These are phyloP conservation scores for Bos indicus DNA, from an alignment of 2,113 vertebrate genomes.

Conservation along the genomic window DNA sequence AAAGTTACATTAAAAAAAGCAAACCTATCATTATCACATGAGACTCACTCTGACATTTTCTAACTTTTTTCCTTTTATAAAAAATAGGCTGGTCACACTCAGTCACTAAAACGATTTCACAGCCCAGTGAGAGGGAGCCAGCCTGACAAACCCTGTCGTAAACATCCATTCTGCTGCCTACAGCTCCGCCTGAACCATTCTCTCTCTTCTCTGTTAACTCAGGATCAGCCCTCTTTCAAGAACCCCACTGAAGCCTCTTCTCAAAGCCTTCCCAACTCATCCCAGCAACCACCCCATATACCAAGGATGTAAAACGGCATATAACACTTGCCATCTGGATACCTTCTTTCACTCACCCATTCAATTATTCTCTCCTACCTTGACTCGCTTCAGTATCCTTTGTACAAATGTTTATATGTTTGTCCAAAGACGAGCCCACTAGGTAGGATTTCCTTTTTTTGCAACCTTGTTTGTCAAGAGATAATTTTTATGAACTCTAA, in stretches of 20 bases:
- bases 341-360: neutral
- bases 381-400: neutral
- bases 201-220: neutral
- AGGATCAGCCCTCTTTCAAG: neutral
- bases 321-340: neutral
- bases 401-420: conserved; percentile 1
- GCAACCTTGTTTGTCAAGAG: conserved; percentile 3
- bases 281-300: neutral
- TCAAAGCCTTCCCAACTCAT: neutral
- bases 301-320: neutral
- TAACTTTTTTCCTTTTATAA: neutral
- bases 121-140: neutral
- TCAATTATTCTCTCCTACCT: neutral
- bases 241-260: neutral
- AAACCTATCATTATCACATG: neutral
- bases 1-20: neutral
- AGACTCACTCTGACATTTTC: neutral
- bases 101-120: neutral
- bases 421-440: neutral
- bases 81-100: neutral
- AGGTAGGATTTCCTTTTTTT: neutral
- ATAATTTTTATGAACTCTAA: conserved; percentile 38
- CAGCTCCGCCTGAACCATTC: rapidly evolving
- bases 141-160: neutral
- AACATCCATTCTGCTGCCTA: neutral